phyloP scores from a whole-genome alignment of 2,888 invertebrate species.

The Ornithoptera alexandrae region DNA sequence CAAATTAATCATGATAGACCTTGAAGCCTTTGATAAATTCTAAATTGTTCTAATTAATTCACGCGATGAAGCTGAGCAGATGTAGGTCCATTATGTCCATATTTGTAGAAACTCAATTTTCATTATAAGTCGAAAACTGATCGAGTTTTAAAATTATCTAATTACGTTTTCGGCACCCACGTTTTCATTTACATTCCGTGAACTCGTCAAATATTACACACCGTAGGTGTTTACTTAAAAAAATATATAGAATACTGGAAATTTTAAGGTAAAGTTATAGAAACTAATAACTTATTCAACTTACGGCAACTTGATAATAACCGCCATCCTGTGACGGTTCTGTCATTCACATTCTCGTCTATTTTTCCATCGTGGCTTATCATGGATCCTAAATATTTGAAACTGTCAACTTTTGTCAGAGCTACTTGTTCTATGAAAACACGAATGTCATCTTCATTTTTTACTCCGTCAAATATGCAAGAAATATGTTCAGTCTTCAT shows the following conservation, averaged over 20 bases:
- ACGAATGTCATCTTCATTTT: too few species aligned
- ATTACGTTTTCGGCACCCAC: constrained; percentile 8
- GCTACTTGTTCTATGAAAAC: too few species aligned
- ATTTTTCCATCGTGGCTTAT: too few species aligned
- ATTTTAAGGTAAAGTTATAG: too few species aligned
- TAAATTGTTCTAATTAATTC: constrained; percentile 1
- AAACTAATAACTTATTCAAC: too few species aligned
- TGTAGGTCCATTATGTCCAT: constrained; percentile 18
- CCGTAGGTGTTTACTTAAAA: not conserved
- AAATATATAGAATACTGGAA: not conserved
- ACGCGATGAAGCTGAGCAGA: not conserved
- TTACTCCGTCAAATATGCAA: too few species aligned
- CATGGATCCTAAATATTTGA: too few species aligned
- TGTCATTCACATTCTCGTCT: too few species aligned
- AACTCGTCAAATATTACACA: not conserved
- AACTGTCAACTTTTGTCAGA: too few species aligned
- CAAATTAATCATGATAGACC: constrained; percentile 5
- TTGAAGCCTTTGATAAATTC: constrained; percentile 11
- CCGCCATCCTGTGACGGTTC: too few species aligned
- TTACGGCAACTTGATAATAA: too few species aligned
- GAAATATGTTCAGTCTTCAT: too few species aligned
- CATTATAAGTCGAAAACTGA: constrained; percentile 19
- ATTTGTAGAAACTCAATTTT: constrained; percentile 23
- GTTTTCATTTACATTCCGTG: not conserved
- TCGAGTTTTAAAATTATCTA: constrained; percentile 22